Percentiles rank a stretch among this genome's conserved stretches.
Evolutionary conservation across 2,888 invertebrate genomes (phyloP).

Genomic region (Agriopis leucophaearia): DNA sequence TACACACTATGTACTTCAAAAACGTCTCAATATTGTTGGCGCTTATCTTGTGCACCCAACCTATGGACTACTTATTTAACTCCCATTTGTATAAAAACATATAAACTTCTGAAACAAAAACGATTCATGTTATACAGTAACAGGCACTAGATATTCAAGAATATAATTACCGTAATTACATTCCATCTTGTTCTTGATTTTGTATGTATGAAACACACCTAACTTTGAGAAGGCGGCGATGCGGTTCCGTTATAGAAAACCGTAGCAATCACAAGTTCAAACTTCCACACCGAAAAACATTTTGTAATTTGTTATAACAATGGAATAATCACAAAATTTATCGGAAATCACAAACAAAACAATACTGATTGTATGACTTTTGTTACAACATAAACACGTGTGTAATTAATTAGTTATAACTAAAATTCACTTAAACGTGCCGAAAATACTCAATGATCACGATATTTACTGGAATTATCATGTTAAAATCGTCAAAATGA

Average conservation of each 20-base stretch:
- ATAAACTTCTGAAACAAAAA: constrained; percentile 81
- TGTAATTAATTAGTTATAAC: constrained; percentile 54
- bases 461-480: constrained; percentile 81
- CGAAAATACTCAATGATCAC: constrained; percentile 63
- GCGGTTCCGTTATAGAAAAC: constrained; percentile 42
- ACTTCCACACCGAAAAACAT: constrained; percentile 56
- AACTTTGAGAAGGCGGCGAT: constrained; percentile 45
- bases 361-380: constrained; percentile 80
- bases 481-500: constrained; percentile 85
- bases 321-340: constrained; percentile 77
- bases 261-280: constrained; percentile 49
- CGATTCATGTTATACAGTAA: constrained; percentile 54
- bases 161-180: constrained; percentile 83
- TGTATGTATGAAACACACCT: constrained; percentile 61
- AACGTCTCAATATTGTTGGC: constrained; percentile 82
- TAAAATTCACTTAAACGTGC: constrained; percentile 53
- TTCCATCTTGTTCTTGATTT: constrained; percentile 67
- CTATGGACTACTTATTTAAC: constrained; percentile 74
- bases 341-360: constrained; percentile 86
- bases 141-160: constrained; percentile 60
- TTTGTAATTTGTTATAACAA: constrained; percentile 67
- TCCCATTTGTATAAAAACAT: constrained; percentile 84
- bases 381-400: constrained; percentile 66
- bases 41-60: constrained; percentile 79
- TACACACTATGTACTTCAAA: constrained; percentile 80